Percentiles rank a stretch among this genome's conserved stretches.
These are phyloP conservation scores for Mergus octosetaceus DNA, from an alignment of 2,797 vertebrate genomes.

Conservation along the genomic window DNA sequence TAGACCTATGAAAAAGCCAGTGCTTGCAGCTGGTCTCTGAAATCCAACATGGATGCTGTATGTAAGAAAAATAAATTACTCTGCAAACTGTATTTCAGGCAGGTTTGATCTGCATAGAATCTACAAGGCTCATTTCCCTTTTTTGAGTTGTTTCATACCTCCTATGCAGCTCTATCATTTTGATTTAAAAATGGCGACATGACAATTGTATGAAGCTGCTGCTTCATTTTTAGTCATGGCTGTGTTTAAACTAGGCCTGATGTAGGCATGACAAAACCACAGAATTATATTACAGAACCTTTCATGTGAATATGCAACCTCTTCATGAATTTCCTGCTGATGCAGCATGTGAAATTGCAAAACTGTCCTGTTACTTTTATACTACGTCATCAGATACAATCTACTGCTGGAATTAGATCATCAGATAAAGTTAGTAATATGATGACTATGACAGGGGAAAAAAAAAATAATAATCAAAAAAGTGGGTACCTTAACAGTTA, in stretches of 20 bases:
- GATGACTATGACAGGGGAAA: not conserved
- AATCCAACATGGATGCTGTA: not conserved
- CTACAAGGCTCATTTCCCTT: not conserved
- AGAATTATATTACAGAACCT: not conserved
- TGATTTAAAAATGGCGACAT: not conserved
- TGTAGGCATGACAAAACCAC: not conserved
- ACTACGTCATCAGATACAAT: not conserved
- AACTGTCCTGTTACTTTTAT: not conserved
- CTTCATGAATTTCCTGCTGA: not conserved
- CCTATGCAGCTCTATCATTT: not conserved
- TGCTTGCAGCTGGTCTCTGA: not conserved
- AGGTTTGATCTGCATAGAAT: not conserved
- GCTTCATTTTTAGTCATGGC: not conserved
- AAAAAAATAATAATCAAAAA: not conserved
- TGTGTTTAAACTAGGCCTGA: not conserved
- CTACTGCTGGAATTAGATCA: not conserved
- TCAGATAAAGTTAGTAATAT: not conserved
- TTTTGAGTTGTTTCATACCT: not conserved
- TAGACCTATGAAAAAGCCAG: not conserved
- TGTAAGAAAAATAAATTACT: not conserved
- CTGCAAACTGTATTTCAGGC: not conserved
- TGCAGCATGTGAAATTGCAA: not conserved
- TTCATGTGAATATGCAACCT: not conserved
- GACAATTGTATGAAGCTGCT: not conserved
- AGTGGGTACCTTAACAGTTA: slow-evolving; percentile 90